These are phyloP conservation scores for Gadus chalcogrammus DNA, from an alignment of 2,113 vertebrate genomes.

Conservation along the genomic window DNA sequence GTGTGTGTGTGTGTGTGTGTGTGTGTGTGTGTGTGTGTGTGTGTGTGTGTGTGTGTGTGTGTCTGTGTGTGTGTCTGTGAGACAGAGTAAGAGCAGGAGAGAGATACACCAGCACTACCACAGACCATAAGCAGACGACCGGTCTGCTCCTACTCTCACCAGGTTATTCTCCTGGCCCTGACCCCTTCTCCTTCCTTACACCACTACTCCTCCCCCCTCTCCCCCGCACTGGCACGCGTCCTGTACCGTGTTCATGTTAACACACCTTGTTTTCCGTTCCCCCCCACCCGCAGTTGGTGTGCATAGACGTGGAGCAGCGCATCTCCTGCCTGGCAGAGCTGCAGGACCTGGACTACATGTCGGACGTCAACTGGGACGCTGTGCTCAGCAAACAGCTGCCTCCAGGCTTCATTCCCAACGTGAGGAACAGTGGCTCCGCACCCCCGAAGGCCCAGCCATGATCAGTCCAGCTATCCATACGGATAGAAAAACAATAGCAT, in stretches of 20 bases:
- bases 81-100: neutral
- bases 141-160: conserved; percentile 1
- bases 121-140: neutral
- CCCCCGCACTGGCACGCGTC: neutral
- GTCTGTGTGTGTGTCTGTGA: neutral
- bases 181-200: neutral
- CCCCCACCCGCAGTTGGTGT: conserved; percentile 77
- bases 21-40: conserved; percentile 31
- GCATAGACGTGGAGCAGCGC: conserved; percentile 81
- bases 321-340: conserved; percentile 84
- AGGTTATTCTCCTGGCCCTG: conserved; percentile 32
- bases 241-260: neutral
- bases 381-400: conserved; percentile 83
- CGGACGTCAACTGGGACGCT: conserved; percentile 88
- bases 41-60: conserved; percentile 4
- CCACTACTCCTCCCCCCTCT: conserved; percentile 15
- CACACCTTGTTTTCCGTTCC: conserved; percentile 3
- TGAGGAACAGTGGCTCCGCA: conserved; percentile 60
- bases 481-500: too few relatives aligned
- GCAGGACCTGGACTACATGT: conserved; percentile 81
- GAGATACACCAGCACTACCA: neutral
- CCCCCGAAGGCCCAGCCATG: too few relatives aligned
- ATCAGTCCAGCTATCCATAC: too few relatives aligned
- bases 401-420: conserved; percentile 89
- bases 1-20: too few relatives aligned